A percentile compares a stretch with the other conserved stretches of the same genome.
Evolutionary conservation across 2,797 vertebrate species (phyloP).

Genomic region (Pelochelys cantorii): DNA sequence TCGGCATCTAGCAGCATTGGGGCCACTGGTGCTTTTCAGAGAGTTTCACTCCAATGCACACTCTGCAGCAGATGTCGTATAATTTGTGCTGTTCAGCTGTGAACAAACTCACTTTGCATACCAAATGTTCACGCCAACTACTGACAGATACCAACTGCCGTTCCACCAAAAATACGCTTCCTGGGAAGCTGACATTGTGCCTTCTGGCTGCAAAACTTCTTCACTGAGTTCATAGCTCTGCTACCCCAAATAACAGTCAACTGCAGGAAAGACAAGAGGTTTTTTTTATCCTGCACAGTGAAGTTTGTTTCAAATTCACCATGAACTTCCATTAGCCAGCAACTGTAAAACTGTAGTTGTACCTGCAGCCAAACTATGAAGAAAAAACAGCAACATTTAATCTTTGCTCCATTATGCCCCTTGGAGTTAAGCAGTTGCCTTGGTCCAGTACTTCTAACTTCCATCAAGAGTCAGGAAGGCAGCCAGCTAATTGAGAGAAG

Average conservation of each 20-base stretch:
- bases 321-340: background rate
- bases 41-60: background rate
- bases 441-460: background rate
- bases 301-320: background rate
- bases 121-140: background rate
- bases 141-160: background rate
- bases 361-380: background rate
- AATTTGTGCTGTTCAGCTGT: background rate
- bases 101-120: background rate
- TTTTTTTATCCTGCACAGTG: background rate
- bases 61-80: background rate
- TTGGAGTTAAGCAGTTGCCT: background rate
- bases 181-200: background rate
- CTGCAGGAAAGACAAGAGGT: background rate
- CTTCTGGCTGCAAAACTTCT: background rate
- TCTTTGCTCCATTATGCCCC: rapidly evolving
- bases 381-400: background rate
- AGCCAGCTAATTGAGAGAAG: background rate
- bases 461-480: background rate
- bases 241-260: background rate
- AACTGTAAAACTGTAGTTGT: background rate
- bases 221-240: background rate
- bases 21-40: background rate
- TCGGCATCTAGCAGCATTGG: background rate
- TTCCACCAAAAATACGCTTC: background rate